Base-by-base conservation (phyloP, 2,888 invertebrate species). In the Zaprionus obscuricornis region DNA sequence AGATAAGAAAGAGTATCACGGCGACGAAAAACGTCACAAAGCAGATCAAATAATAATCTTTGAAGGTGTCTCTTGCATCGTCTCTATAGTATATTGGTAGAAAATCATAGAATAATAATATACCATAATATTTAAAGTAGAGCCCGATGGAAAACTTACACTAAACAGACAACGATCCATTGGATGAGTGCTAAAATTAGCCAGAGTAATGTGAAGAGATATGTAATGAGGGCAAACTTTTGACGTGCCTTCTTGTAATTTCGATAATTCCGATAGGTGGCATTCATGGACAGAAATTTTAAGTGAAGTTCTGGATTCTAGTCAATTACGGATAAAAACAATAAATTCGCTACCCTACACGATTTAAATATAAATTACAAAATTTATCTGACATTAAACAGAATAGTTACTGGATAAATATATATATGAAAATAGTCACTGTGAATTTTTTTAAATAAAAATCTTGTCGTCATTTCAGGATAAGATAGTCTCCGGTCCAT, bases 121-220 rank as follows among this genome's bases (percentile, higher is more conserved):
- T 1, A 7, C 2, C 0, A 11, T 10, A 10, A n/a, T 1, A 1
- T 3, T 0, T n/a, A n/a, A n/a, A n/a, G n/a, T n/a, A n/a, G n/a
- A n/a, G n/a, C n/a, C n/a, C n/a, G n/a, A n/a, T n/a, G n/a, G n/a
- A n/a, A 1, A 33, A 57, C 78, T 64, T 54, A 77, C 76, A 74
- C 0, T 0, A 69, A 0, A 1, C 13, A 20, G 0, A 78, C 3
- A 1, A 26, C 0, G 0, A 14, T 1, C 69, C 78, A 81, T 36
- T 82, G 82, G 3, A 26, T 0, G 1, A 77, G 0, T 2, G 66
- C 72, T 31, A 77, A 6, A 0, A 57, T 0, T 0, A 74, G 20
- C 72, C 72, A 77, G 1, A 78, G 0, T 0, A 24, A 0, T 1
- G 74, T 10, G 1, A 78, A 1, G 0, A 57, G 1, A 22, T 78